These are phyloP conservation scores for Takifugu ocellatus DNA, from an alignment of 2,797 vertebrate species.

Conservation along the genomic window DNA sequence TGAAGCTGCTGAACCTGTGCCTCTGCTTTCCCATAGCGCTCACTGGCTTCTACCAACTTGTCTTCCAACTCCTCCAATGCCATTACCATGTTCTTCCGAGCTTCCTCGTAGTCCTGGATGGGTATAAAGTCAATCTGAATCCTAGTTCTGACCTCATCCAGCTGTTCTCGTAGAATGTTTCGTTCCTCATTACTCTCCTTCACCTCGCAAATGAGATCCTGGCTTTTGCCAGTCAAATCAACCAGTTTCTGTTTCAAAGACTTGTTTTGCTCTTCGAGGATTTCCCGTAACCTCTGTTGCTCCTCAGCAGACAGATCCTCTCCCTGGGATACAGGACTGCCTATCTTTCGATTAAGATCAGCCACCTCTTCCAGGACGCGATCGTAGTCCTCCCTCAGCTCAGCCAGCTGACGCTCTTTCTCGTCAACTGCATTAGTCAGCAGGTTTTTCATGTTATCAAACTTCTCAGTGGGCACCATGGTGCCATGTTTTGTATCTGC, in stretches of 20 bases:
- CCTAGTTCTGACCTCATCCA: constrained; percentile 78
- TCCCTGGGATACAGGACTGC: constrained; percentile 63
- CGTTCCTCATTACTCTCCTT: constrained; percentile 78
- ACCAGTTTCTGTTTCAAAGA: constrained; percentile 77
- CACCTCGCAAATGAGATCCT: constrained; percentile 81
- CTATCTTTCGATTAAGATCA: constrained; percentile 78
- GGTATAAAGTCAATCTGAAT: constrained; percentile 83
- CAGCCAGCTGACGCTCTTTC: constrained; percentile 81
- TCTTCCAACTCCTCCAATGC: constrained; percentile 82
- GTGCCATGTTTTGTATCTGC: constrained; percentile 59
- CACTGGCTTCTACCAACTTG: constrained; percentile 81
- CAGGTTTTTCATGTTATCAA: constrained; percentile 89
- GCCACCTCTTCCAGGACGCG: constrained; percentile 79
- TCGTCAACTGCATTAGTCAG: constrained; percentile 83
- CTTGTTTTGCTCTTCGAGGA: constrained; percentile 77
- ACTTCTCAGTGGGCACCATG: constrained; percentile 80
- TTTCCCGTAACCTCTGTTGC: constrained; percentile 72
- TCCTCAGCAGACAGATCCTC: constrained; percentile 67
- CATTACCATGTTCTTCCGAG: constrained; percentile 75
- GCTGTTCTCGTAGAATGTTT: constrained; percentile 79
- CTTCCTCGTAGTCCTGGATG: constrained; percentile 79
- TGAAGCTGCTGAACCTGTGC: constrained; percentile 79
- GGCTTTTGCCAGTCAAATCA: constrained; percentile 80
- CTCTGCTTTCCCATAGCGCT: constrained; percentile 79
- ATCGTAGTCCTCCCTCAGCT: constrained; percentile 81